A percentile compares a stretch with the other conserved stretches of the same genome.
phyloP scores from a whole-genome alignment of 2,113 vertebrate genomes.

The Cyanocitta stelleri region DNA sequence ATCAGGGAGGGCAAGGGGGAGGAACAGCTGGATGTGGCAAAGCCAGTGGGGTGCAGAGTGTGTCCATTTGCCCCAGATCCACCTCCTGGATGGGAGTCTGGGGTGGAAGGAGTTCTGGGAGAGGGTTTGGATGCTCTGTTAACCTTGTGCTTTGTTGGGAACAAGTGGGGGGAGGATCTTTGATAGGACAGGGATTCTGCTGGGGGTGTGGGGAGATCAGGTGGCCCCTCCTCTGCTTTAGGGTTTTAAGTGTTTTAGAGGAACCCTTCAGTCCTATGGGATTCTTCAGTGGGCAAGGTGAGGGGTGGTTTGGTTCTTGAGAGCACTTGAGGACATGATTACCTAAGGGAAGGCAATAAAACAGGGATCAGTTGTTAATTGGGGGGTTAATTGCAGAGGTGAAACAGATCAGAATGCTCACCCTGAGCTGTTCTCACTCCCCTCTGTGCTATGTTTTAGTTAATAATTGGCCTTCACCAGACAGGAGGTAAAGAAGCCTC shows the following conservation, averaged over 20 bases:
- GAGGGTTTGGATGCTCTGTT: background rate
- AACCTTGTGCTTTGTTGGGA: background rate
- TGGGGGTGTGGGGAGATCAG: rapidly evolving
- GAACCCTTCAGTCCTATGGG: background rate
- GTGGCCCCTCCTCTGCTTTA: background rate
- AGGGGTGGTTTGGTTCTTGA: background rate
- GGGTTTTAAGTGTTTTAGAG: background rate
- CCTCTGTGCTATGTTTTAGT: background rate
- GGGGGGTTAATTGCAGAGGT: background rate
- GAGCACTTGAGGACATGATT: rapidly evolving
- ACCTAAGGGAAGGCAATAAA: background rate
- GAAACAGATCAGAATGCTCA: background rate
- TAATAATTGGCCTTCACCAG: background rate
- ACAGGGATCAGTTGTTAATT: background rate
- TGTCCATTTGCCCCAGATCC: background rate
- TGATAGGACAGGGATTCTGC: background rate
- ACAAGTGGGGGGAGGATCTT: background rate
- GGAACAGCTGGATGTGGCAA: background rate
- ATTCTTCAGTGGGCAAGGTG: background rate
- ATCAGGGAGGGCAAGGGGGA: background rate
- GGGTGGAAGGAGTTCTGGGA: background rate
- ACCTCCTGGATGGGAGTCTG: background rate
- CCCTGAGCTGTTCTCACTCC: background rate
- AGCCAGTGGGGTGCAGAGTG: background rate
- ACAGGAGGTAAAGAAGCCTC: background rate